phyloP scores from a whole-genome alignment of 2,113 vertebrate genomes.

The Nothoprocta pentlandii region DNA sequence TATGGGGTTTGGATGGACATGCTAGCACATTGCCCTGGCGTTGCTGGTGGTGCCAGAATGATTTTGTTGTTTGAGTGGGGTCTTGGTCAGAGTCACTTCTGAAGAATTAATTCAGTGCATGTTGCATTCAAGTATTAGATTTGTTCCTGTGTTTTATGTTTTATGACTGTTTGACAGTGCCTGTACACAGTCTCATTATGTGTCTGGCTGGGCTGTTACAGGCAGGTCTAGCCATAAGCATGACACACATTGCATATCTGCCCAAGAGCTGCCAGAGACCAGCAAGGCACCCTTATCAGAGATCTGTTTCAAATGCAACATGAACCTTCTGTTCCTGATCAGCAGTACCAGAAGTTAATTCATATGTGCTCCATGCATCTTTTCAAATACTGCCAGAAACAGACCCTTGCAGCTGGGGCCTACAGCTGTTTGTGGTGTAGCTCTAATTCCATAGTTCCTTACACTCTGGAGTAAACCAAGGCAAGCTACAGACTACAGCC shows the following conservation, averaged over 20 bases:
- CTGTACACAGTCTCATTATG: neutral
- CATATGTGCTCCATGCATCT: neutral
- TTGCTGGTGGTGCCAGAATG: neutral
- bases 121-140: neutral
- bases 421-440: constrained; percentile 10
- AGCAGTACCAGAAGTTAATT: neutral
- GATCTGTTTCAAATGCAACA: accelerated
- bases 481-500: neutral
- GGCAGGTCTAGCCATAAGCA: neutral
- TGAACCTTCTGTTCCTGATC: neutral
- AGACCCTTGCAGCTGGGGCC: neutral
- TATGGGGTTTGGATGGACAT: neutral
- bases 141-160: neutral
- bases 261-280: neutral
- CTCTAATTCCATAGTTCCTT: neutral
- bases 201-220: neutral
- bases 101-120: neutral
- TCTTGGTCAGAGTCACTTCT: neutral
- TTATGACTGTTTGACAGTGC: neutral
- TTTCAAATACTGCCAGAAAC: constrained; percentile 4
- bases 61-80: neutral
- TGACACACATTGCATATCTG: neutral
- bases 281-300: neutral
- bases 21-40: neutral
- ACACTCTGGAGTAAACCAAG: neutral